A percentile compares a stretch with the other conserved stretches of the same genome.
phyloP scores from a whole-genome alignment of 37 sponge, comb jelly and placozoan species.

The Agelas oroides region DNA sequence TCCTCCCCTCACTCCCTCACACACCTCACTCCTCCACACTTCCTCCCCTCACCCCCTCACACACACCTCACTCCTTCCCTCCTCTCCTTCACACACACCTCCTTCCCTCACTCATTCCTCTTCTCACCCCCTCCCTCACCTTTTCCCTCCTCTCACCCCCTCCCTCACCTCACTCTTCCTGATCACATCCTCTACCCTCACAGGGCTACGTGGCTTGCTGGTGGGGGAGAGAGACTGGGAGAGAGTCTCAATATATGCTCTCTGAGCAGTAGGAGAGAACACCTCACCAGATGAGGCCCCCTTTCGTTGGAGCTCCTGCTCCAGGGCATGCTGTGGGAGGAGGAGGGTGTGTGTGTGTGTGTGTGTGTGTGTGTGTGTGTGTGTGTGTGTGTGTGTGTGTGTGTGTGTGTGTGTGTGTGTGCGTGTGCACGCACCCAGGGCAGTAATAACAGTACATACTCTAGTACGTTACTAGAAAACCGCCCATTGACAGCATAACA shows the following conservation, averaged over 20 bases:
- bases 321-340: conserved; percentile 75
- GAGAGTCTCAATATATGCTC: conserved; percentile 81
- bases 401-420: too few species aligned
- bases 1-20: too few species aligned
- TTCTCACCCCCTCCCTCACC: not conserved
- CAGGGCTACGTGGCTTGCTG: conserved; percentile 43
- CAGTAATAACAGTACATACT: too few species aligned
- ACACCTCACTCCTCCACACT: too few species aligned
- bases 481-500: too few species aligned
- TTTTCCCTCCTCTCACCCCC: too few species aligned
- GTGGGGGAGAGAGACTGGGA: conserved; percentile 53
- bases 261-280: conserved; percentile 65
- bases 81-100: not conserved
- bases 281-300: conserved; percentile 10
- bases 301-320: conserved; percentile 76
- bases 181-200: conserved; percentile 76
- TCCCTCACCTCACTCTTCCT: conserved; percentile 84
- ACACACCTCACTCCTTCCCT: not conserved
- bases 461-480: too few species aligned
- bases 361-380: too few species aligned
- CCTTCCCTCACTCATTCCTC: not conserved
- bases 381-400: too few species aligned
- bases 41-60: too few species aligned
- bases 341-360: not conserved
- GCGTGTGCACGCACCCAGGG: too few species aligned